phyloP scores from a whole-genome alignment of 2,797 vertebrate genomes.

The Xerus rutilus region DNA sequence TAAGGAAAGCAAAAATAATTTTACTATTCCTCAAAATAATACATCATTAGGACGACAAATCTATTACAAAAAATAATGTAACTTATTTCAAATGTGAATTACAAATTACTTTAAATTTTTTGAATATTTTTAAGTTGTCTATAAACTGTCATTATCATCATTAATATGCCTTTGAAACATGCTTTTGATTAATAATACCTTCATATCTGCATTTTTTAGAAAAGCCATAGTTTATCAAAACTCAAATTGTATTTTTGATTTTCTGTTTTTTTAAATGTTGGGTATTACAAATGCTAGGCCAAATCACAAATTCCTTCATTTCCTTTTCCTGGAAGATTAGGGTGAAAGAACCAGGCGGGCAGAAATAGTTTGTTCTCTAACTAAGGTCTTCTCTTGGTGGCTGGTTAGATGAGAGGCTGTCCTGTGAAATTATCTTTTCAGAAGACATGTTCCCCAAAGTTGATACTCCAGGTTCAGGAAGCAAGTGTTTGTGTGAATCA shows the following conservation, averaged over 20 bases:
- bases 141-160: not conserved
- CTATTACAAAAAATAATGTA: not conserved
- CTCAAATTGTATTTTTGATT: not conserved
- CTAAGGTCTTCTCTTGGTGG: not conserved
- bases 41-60: not conserved
- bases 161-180: constrained; percentile 25
- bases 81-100: constrained; percentile 47
- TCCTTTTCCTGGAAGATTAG: not conserved
- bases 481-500: constrained; percentile 1
- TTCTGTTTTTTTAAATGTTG: constrained; percentile 43
- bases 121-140: constrained; percentile 8
- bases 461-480: not conserved
- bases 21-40: constrained; percentile 32
- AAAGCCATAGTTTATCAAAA: constrained; percentile 42
- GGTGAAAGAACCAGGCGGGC: constrained; percentile 22
- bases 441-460: not conserved
- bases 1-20: constrained; percentile 45
- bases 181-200: not conserved
- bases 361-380: constrained; percentile 5
- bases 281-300: constrained; percentile 5
- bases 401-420: constrained; percentile 11
- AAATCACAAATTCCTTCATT: constrained; percentile 36
- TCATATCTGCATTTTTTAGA: not conserved
- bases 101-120: not conserved
- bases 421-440: not conserved